Base-by-base conservation (phyloP, 2,888 invertebrate species). In the Macrosoma leucophasiata region DNA sequence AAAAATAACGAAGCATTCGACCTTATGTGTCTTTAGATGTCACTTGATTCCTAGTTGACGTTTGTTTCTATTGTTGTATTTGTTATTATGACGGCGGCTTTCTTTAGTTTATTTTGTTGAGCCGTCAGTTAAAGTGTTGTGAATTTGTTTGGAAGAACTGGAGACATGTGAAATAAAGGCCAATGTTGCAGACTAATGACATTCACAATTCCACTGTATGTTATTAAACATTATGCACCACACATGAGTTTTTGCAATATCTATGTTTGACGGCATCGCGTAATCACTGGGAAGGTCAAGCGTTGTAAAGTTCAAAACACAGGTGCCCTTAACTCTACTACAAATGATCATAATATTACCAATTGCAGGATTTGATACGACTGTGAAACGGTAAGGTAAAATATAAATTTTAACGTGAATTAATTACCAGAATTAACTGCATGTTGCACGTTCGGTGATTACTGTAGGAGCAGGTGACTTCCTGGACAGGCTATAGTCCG, bases 401-500 rank as follows among this genome's bases (percentile, higher is more conserved):
- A 46, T 43, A 35, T 46, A 41, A 29, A 13, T 39, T 26, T 32
- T 19, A 18, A 19, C 13, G 7, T 20, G 33, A 61, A n/a, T n/a
- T 61, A 60, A 55, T 71, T 71, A 76, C 76, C 75, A 68, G 48
- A 50, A 52, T 48, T 29, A 67, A 55, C 56, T 69, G 62, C 79
- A 81, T 79, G 51, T 64, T 71, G 63, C 39, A 12, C 28, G 33
- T 52, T 50, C 48, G 52, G 48, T 39, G 59, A 46, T 64, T 58
- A 63, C 59, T 64, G 69, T 62, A 67, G 55, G 55, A 59, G 65
- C 74, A 62, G 66, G 62, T 69, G 66, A 79, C 69, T 79, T 81
- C 79, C 82, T 79, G 81, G 65, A 69, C 74, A 62, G 64, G 62
- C 60, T 67, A 65, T 67, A 57, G 66, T 70, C 65, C 66, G 79